phyloP scores from a whole-genome alignment of 2,888 invertebrate genomes.

The Sisyra nigra region DNA sequence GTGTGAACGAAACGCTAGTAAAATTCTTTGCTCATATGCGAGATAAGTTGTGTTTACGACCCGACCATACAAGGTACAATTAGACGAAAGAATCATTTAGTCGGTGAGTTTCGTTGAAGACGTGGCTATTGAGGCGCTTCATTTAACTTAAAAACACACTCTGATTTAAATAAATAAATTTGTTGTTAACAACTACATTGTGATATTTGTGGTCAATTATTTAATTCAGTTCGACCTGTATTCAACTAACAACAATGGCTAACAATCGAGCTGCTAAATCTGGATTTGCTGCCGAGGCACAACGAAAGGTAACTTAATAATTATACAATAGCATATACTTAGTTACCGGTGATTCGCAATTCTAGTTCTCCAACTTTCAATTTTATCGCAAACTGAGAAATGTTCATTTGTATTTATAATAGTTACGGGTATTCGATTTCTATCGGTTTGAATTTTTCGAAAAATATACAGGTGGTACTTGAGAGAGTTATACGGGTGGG shows the following conservation, averaged over 20 bases:
- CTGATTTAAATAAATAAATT: not conserved
- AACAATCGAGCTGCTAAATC: conserved; percentile 74
- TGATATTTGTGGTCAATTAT: conserved; percentile 2
- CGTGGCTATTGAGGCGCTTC: conserved; percentile 1
- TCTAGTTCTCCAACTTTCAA: no score
- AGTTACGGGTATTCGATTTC: no score
- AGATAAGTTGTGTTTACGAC: no score
- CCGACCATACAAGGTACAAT: no score
- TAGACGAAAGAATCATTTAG: no score
- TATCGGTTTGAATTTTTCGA: no score
- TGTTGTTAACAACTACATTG: not conserved
- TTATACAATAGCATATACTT: not conserved
- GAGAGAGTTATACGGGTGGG: no score
- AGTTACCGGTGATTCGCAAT: not conserved
- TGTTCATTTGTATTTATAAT: no score
- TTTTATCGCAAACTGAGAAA: no score
- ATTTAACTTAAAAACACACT: not conserved
- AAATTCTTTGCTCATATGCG: no score
- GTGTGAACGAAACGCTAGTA: no score
- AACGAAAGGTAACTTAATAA: conserved; percentile 63
- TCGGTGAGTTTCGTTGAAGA: conserved; percentile 1
- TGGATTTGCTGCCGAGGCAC: conserved; percentile 92
- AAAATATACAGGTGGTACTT: no score
- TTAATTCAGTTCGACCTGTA: not conserved
- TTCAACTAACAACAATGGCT: conserved; percentile 39